A percentile compares a stretch with the other conserved stretches of the same genome.
These are phyloP conservation scores for Cylloceria caligata DNA, from an alignment of 2,888 invertebrate species.

Conservation along the genomic window DNA sequence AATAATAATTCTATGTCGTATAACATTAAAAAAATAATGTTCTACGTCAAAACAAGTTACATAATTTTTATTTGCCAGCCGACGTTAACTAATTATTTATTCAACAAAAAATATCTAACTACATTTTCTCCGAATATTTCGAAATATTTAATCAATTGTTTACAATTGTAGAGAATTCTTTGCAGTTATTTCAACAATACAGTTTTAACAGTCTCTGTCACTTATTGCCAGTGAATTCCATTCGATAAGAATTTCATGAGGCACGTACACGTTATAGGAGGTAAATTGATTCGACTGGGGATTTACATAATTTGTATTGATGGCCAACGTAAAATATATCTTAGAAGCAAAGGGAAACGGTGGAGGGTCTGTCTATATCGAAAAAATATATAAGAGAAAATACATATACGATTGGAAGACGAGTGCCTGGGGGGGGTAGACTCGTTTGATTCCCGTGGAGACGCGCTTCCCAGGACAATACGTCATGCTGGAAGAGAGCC, in stretches of 20 bases:
- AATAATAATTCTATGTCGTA: background rate
- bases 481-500: slow-evolving; percentile 61
- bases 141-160: background rate
- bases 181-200: too few relatives aligned
- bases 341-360: slow-evolving; percentile 14
- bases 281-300: slow-evolving; percentile 47
- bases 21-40: too few relatives aligned
- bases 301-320: slow-evolving; percentile 66
- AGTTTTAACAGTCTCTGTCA: too few relatives aligned
- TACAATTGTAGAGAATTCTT: too few relatives aligned
- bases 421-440: slow-evolving; percentile 32
- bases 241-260: slow-evolving; percentile 15
- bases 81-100: too few relatives aligned
- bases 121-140: background rate
- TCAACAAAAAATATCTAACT: background rate
- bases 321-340: slow-evolving; percentile 50
- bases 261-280: slow-evolving; percentile 16
- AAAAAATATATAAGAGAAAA: slow-evolving; percentile 23
- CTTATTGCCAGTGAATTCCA: slow-evolving; percentile 27
- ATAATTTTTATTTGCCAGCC: too few relatives aligned
- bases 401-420: slow-evolving; percentile 11
- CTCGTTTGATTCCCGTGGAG: slow-evolving; percentile 61
- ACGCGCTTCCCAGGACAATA: slow-evolving; percentile 60
- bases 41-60: too few relatives aligned
- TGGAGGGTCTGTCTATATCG: slow-evolving; percentile 18